Conservation (phyloP, 2,888 invertebrate species). For the Shargacucullia verbasci region DNA sequence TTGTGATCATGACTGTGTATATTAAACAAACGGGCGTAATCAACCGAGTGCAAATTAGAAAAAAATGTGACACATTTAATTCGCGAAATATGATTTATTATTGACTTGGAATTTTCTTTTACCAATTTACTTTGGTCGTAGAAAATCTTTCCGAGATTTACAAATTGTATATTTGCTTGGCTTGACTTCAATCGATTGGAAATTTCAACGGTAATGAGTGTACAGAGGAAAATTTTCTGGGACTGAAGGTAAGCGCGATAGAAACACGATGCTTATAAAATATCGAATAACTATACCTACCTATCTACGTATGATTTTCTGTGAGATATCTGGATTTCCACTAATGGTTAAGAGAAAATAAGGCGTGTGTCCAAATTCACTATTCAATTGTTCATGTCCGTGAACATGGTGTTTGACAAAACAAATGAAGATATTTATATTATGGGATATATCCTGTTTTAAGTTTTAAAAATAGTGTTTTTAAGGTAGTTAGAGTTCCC, state of each 20-base stretch:
- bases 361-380: neutral
- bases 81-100: constrained; percentile 17
- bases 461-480: no score
- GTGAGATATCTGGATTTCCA: constrained; percentile 22
- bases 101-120: constrained; percentile 16
- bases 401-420: no score
- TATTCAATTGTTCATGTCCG: no score
- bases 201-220: constrained; percentile 67
- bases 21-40: neutral
- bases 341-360: neutral
- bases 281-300: constrained; percentile 56
- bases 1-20: no score
- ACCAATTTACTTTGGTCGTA: constrained; percentile 48
- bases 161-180: constrained; percentile 63
- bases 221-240: constrained; percentile 50
- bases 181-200: constrained; percentile 70
- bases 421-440: no score
- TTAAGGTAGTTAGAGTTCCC: no score
- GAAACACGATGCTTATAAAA: constrained; percentile 57
- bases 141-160: constrained; percentile 48
- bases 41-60: neutral
- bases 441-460: no score
- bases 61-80: neutral
- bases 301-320: constrained; percentile 20
- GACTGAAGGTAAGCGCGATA: constrained; percentile 57